Percentiles rank a stretch among this genome's conserved stretches.
These are phyloP conservation scores for Ceratosolen fusciceps DNA, from an alignment of 1,140 invertebrate genomes.

Conservation along the genomic window DNA sequence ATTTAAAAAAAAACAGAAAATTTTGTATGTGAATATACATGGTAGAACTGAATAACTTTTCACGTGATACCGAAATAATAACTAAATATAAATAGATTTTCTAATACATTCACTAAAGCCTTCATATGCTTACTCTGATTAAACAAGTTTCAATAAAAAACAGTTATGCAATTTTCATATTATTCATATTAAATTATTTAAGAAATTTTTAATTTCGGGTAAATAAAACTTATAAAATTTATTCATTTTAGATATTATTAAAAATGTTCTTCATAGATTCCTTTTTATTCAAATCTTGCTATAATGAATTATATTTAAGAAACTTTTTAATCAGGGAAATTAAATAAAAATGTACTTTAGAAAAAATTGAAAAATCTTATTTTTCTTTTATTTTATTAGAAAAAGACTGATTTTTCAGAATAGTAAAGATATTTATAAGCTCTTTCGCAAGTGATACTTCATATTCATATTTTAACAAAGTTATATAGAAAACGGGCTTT, in stretches of 20 bases:
- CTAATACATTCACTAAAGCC: conserved; percentile 8
- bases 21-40: no score
- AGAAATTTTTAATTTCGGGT: no score
- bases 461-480: conserved; percentile 17
- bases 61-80: no score
- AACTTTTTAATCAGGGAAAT: conserved; percentile 1
- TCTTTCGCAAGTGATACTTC: conserved; percentile 40
- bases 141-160: conserved; percentile 20
- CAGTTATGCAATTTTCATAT: no score
- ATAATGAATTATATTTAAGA: conserved; percentile 21
- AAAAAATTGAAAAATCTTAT: conserved; percentile 43
- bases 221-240: no score
- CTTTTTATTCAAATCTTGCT: conserved; percentile 6
- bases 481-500: conserved; percentile 12
- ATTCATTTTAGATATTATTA: no score
- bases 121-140: background rate
- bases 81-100: no score
- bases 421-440: conserved; percentile 33
- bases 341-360: background rate
- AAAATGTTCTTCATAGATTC: background rate
- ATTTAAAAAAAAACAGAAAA: no score
- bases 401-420: conserved; percentile 48
- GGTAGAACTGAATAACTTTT: no score
- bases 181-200: no score
- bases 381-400: conserved; percentile 42